These are phyloP conservation scores for Tetramorium parvispinum DNA, from an alignment of 1,140 invertebrate genomes.

Conservation along the genomic window DNA sequence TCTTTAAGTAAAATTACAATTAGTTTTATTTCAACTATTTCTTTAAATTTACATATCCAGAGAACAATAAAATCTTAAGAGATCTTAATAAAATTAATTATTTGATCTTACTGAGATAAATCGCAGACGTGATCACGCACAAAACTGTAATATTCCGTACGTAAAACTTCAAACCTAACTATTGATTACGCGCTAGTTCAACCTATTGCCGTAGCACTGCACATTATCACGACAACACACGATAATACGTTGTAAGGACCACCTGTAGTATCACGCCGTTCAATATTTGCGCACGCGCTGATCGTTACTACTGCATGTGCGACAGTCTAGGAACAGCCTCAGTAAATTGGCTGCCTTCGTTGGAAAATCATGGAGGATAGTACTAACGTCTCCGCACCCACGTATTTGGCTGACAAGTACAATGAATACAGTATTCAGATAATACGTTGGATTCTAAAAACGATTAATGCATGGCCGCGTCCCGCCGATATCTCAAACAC, in stretches of 20 bases:
- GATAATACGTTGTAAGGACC: not conserved
- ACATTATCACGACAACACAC: slow-evolving; percentile 13
- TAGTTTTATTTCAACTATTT: not conserved
- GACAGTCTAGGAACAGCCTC: not conserved
- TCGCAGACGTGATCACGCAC: not conserved
- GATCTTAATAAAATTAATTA: not conserved
- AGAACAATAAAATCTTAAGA: not conserved
- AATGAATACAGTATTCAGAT: slow-evolving; percentile 31
- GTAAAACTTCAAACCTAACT: slow-evolving; percentile 6
- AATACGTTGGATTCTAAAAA: slow-evolving; percentile 39
- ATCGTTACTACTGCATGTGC: not conserved
- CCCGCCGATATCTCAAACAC: not conserved
- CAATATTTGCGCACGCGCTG: slow-evolving; percentile 38
- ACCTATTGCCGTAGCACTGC: slow-evolving; percentile 16
- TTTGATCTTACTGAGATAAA: not conserved
- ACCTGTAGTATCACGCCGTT: not conserved
- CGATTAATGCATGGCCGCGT: slow-evolving; percentile 23
- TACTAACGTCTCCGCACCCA: not conserved
- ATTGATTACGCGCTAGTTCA: slow-evolving; percentile 25
- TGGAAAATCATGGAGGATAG: slow-evolving; percentile 9
- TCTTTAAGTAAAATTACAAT: not conserved
- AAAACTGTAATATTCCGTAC: not conserved
- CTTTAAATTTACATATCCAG: not conserved
- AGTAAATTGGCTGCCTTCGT: not conserved
- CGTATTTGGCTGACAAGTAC: not conserved